Conservation (phyloP, 2,888 invertebrate genomes). For the Plemyria rubiginata region DNA sequence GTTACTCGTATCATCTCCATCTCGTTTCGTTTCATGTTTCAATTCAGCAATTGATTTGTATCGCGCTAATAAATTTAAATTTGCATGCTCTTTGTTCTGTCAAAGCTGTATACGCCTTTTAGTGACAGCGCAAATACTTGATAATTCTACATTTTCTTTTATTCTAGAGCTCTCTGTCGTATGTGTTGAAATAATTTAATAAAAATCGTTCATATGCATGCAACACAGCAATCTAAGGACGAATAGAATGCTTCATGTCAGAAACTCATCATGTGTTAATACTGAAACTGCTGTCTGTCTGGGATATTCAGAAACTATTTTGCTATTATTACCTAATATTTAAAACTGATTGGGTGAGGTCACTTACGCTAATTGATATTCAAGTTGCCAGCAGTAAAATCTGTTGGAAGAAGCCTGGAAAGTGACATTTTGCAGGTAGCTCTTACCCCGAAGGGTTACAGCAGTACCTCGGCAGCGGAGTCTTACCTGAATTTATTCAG, state of each 20-base stretch:
- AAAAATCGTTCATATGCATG: slow-evolving; percentile 16
- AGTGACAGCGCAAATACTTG: no score
- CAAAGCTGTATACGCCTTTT: no score
- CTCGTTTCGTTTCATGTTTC: slow-evolving; percentile 30
- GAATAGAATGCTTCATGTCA: slow-evolving; percentile 4
- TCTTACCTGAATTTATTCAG: slow-evolving; percentile 41
- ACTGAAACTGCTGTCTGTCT: neutral
- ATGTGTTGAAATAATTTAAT: no score
- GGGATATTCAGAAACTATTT: neutral
- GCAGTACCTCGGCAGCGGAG: slow-evolving; percentile 40
- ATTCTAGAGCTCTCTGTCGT: no score
- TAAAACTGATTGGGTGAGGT: neutral
- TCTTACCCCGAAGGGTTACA: slow-evolving; percentile 41
- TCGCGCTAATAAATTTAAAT: slow-evolving; percentile 29
- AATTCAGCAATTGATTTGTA: slow-evolving; percentile 42
- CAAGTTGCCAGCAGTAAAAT: neutral
- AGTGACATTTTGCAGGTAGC: slow-evolving; percentile 44
- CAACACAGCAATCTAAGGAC: slow-evolving; percentile 24
- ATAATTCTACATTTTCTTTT: no score
- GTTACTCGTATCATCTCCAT: slow-evolving; percentile 34
- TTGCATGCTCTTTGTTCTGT: neutral
- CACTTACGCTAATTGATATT: neutral
- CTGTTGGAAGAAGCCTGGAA: slow-evolving; percentile 30
- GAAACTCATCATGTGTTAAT: slow-evolving; percentile 10
- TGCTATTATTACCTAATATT: neutral